Percentiles rank a stretch among this genome's conserved stretches.
Evolutionary conservation across 2,113 vertebrate genomes (phyloP).

Genomic region (Aegotheles bennettii): DNA sequence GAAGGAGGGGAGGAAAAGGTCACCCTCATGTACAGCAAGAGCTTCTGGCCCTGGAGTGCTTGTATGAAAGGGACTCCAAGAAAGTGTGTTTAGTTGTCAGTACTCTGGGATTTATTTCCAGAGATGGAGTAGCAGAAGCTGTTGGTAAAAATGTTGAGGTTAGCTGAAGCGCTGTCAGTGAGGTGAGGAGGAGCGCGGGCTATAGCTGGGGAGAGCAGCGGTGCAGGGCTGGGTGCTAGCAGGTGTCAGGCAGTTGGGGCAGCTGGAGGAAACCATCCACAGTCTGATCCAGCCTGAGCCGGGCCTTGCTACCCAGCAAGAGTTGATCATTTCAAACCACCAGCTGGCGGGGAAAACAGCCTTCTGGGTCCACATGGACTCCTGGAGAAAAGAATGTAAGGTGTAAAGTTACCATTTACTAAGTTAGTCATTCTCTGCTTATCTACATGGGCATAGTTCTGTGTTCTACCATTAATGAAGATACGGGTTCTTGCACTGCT

Average conservation of each 20-base stretch:
- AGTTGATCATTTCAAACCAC: not conserved
- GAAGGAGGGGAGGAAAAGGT: not conserved
- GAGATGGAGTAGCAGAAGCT: not conserved
- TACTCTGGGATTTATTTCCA: rapidly evolving
- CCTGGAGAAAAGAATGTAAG: not conserved
- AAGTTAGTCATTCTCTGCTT: not conserved
- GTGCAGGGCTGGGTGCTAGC: rapidly evolving
- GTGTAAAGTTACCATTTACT: not conserved
- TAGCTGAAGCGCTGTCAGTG: rapidly evolving
- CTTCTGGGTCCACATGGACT: not conserved
- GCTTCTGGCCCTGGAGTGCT: not conserved
- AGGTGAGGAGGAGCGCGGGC: rapidly evolving
- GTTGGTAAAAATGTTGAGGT: not conserved
- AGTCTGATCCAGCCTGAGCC: not conserved
- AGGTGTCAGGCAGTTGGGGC: not conserved
- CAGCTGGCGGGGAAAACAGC: not conserved
- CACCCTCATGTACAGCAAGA: not conserved
- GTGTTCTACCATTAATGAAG: not conserved
- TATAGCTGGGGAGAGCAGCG: rapidly evolving
- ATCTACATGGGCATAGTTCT: not conserved
- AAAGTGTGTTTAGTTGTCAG: not conserved
- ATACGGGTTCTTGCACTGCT: not conserved
- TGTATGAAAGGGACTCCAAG: not conserved
- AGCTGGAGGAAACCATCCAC: not conserved
- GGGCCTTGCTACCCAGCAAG: not conserved